A percentile compares a stretch with the other conserved stretches of the same genome.
These are phyloP conservation scores for Synergus laeviventris DNA, from an alignment of 2,888 invertebrate species.

Conservation along the genomic window DNA sequence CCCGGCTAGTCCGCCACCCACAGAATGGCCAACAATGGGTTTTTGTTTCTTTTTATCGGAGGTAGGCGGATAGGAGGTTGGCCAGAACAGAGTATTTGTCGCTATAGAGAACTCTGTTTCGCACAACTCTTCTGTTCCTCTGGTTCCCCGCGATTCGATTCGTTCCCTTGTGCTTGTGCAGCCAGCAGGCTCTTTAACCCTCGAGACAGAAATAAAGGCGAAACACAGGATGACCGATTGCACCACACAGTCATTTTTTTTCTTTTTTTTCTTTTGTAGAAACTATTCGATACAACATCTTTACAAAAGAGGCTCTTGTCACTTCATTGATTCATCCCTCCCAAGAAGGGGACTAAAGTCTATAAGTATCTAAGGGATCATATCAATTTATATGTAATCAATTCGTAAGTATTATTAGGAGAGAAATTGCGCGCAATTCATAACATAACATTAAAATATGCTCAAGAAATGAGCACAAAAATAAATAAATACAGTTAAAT, in stretches of 20 bases:
- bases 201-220: slow-evolving; percentile 43
- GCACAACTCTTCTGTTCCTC: slow-evolving; percentile 48
- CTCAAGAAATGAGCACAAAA: too few species aligned
- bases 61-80: slow-evolving; percentile 65
- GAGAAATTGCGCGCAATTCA: too few species aligned
- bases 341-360: neutral
- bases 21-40: slow-evolving; percentile 73
- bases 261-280: neutral
- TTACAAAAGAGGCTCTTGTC: slow-evolving; percentile 24
- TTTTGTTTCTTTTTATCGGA: slow-evolving; percentile 74
- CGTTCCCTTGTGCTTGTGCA: slow-evolving; percentile 64
- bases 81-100: slow-evolving; percentile 68
- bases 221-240: slow-evolving; percentile 29
- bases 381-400: too few species aligned
- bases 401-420: too few species aligned
- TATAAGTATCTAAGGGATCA: too few species aligned
- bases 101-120: slow-evolving; percentile 60
- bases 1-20: slow-evolving; percentile 72
- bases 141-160: slow-evolving; percentile 63
- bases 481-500: too few species aligned
- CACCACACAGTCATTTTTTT: slow-evolving; percentile 13
- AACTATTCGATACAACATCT: slow-evolving; percentile 32
- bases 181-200: slow-evolving; percentile 66
- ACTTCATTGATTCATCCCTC: neutral
- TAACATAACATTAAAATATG: too few species aligned